Percentiles rank a stretch among this genome's conserved stretches.
Evolutionary conservation across 2,888 invertebrate genomes (phyloP).

Genomic region (Salpingus planirostris): DNA sequence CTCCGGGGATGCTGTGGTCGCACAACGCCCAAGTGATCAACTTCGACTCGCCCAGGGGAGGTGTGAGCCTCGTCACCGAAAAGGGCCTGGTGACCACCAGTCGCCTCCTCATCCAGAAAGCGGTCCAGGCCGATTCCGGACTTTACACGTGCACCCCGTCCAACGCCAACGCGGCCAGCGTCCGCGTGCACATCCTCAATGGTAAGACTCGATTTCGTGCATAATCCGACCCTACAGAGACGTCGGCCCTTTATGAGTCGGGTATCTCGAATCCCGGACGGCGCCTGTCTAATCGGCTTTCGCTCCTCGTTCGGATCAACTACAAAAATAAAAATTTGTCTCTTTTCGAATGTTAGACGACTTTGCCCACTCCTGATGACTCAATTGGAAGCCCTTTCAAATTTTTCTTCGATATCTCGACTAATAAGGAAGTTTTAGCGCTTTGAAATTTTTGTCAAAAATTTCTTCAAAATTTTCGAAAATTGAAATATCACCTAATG

Average conservation of each 20-base stretch:
- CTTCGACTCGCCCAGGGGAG: constrained; percentile 83
- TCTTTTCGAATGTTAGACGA: too few species aligned
- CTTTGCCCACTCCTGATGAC: too few species aligned
- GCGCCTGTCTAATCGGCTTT: too few species aligned
- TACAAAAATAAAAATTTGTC: constrained; percentile 9
- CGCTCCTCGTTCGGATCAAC: background rate
- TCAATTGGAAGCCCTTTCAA: too few species aligned
- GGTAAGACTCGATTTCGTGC: constrained; percentile 52
- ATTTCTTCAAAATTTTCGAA: too few species aligned
- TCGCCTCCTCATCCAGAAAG: constrained; percentile 72
- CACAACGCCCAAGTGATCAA: constrained; percentile 78
- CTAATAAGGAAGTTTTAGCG: too few species aligned
- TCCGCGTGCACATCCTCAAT: constrained; percentile 77
- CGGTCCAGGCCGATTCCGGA: constrained; percentile 70
- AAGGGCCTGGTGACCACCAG: constrained; percentile 78
- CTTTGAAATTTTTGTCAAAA: too few species aligned
- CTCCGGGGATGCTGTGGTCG: constrained; percentile 74
- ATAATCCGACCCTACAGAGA: too few species aligned
- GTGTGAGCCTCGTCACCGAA: constrained; percentile 79
- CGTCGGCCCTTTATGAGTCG: too few species aligned
- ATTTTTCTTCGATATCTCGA: too few species aligned
- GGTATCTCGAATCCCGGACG: too few species aligned
- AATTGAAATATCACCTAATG: too few species aligned
- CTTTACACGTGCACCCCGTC: constrained; percentile 77
- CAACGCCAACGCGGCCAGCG: constrained; percentile 70